A percentile compares a stretch with the other conserved stretches of the same genome.
These are phyloP conservation scores for Leptobrachium leishanense DNA, from an alignment of 2,113 vertebrate species.

Conservation along the genomic window DNA sequence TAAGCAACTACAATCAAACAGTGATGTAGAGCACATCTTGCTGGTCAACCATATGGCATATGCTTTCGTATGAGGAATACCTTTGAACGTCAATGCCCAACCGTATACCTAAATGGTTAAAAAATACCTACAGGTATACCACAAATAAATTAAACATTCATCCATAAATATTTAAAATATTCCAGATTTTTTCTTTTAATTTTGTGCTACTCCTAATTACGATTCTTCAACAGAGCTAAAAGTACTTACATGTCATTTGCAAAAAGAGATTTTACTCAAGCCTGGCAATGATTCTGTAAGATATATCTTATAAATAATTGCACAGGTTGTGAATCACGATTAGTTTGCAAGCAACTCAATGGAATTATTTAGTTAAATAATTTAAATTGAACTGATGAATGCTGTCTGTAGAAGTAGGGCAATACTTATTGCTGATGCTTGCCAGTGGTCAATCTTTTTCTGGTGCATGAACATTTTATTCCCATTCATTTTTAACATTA, in stretches of 20 bases:
- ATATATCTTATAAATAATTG: slow-evolving; percentile 29
- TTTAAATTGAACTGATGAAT: slow-evolving; percentile 23
- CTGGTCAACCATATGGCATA: too few relatives aligned
- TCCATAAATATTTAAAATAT: too few relatives aligned
- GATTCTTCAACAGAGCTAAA: not conserved
- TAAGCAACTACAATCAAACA: too few relatives aligned
- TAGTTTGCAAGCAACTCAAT: slow-evolving; percentile 16
- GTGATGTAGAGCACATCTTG: too few relatives aligned
- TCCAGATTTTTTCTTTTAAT: not conserved
- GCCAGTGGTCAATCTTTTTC: not conserved
- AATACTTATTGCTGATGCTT: not conserved
- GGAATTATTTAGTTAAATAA: slow-evolving; percentile 30
- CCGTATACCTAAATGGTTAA: too few relatives aligned
- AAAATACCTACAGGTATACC: too few relatives aligned
- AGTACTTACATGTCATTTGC: not conserved
- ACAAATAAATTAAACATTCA: too few relatives aligned
- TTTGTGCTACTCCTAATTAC: not conserved
- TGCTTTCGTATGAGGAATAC: too few relatives aligned
- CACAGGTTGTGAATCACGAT: slow-evolving; percentile 9
- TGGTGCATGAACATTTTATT: too few relatives aligned
- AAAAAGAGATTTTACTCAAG: not conserved
- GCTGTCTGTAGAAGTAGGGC: not conserved
- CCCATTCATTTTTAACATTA: too few relatives aligned
- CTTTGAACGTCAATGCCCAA: too few relatives aligned
- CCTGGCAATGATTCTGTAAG: slow-evolving; percentile 3